phyloP scores from a whole-genome alignment of 2,113 vertebrate genomes.

The Mellivora capensis region DNA sequence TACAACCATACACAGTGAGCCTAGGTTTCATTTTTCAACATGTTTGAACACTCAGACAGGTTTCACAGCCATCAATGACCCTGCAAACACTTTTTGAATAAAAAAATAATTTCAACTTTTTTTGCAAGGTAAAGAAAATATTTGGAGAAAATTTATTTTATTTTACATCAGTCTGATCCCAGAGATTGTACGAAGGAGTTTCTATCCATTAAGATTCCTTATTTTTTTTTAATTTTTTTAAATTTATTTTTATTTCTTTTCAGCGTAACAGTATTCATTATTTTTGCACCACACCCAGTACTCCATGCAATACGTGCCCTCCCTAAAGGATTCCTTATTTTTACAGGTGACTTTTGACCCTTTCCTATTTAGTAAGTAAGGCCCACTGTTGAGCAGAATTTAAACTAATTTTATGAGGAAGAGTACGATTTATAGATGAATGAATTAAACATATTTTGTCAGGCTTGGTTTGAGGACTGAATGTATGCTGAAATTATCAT shows the following conservation, averaged over 20 bases:
- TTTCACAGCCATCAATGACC: not conserved
- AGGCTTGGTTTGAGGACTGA: not conserved
- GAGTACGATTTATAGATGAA: slow-evolving; percentile 14
- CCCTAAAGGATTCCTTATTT: not conserved
- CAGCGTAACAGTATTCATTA: no score
- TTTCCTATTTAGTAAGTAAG: slow-evolving; percentile 44
- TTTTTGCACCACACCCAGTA: no score
- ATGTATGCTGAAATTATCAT: not conserved
- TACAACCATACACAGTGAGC: not conserved
- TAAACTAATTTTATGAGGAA: slow-evolving; percentile 42
- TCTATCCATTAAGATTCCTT: not conserved
- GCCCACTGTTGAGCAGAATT: slow-evolving; percentile 9
- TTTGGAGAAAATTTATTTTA: not conserved
- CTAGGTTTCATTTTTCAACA: not conserved
- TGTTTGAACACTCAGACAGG: not conserved
- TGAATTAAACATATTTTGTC: slow-evolving; percentile 42
- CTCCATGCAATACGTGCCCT: no score
- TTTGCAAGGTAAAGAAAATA: not conserved
- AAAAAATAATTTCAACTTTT: not conserved
- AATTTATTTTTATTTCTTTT: no score
- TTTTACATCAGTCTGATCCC: not conserved
- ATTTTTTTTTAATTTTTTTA: no score
- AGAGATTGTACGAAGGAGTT: slow-evolving; percentile 9
- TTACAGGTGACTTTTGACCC: not conserved
- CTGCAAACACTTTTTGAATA: not conserved